These are phyloP conservation scores for Nymphalis io DNA, from an alignment of 1,140 invertebrate genomes.

Conservation along the genomic window DNA sequence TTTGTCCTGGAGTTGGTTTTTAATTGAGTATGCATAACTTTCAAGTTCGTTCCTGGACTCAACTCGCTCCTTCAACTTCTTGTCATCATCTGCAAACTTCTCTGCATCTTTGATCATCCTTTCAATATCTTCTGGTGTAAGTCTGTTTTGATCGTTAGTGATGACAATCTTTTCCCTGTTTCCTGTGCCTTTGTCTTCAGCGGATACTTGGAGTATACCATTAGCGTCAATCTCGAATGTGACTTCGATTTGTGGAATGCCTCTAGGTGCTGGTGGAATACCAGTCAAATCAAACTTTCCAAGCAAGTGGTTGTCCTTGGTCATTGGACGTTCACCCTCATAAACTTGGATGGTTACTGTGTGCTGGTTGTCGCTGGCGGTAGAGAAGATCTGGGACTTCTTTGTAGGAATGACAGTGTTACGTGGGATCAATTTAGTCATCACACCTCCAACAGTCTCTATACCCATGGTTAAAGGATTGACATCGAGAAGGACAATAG, in stretches of 20 bases:
- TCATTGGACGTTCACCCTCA: conserved; percentile 97
- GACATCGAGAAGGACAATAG: conserved; percentile 98
- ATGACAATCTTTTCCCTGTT: conserved; percentile 99
- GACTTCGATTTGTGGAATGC: conserved; percentile 99
- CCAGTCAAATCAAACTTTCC: conserved; percentile 99
- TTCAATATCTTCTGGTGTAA: conserved; percentile 99
- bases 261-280: conserved; percentile 97
- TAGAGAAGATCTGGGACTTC: conserved; percentile 99
- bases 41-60: conserved; percentile 98
- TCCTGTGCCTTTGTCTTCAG: conserved; percentile 99
- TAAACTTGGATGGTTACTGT: conserved; percentile 97
- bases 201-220: conserved; percentile 97
- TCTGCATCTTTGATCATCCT: conserved; percentile 99
- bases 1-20: conserved; percentile 98
- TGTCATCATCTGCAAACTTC: conserved; percentile 99
- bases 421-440: conserved; percentile 99
- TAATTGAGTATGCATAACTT: conserved; percentile 98
- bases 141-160: conserved; percentile 98
- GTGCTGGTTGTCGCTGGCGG: conserved; percentile 99
- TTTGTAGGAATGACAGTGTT: conserved; percentile 99
- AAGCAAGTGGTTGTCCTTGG: conserved; percentile 98
- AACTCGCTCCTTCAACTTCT: conserved; percentile 97
- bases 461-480: conserved; percentile 99
- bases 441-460: conserved; percentile 99
- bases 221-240: conserved; percentile 99